Conservation (phyloP, 2,888 invertebrate species). For the Uloborus plumipes region DNA sequence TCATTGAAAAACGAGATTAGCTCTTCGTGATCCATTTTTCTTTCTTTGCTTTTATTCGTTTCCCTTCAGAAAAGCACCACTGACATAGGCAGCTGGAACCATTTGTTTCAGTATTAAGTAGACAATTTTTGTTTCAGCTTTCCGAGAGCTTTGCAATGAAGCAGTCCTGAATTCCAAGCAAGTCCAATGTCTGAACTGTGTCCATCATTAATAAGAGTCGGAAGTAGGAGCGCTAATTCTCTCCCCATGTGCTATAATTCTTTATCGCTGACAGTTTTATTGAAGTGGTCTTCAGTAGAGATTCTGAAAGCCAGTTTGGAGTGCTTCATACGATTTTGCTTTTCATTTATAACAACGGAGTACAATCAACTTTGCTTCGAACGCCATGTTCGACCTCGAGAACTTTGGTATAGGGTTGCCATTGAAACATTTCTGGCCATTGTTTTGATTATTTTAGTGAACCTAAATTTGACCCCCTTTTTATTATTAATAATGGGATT, state of each 20-base stretch:
- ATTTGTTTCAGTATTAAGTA: constrained; percentile 39
- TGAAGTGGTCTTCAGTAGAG: constrained; percentile 38
- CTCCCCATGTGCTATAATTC: constrained; percentile 35
- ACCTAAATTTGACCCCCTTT: too few relatives aligned
- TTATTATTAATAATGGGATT: too few relatives aligned
- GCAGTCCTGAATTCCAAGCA: constrained; percentile 35
- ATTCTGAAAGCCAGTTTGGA: constrained; percentile 32
- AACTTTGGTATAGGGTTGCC: too few relatives aligned
- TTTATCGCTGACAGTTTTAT: constrained; percentile 55
- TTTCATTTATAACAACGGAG: constrained; percentile 21
- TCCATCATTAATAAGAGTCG: constrained; percentile 49
- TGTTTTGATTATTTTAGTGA: too few relatives aligned
- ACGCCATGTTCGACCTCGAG: too few relatives aligned
- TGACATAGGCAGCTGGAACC: constrained; percentile 28
- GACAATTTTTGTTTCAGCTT: constrained; percentile 23
- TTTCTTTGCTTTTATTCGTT: too few relatives aligned
- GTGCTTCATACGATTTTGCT: constrained; percentile 26
- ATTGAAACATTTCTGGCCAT: too few relatives aligned
- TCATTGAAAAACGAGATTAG: too few relatives aligned
- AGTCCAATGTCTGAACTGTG: not conserved
- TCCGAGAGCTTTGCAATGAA: constrained; percentile 15
- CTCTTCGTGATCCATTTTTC: too few relatives aligned
- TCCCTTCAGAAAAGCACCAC: too few relatives aligned
- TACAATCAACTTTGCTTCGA: not conserved
- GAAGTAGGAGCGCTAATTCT: constrained; percentile 27